Percentiles rank a stretch among this genome's conserved stretches.
Conservation (phyloP, 1,140 invertebrate genomes). For the Nasonia vitripennis region DNA sequence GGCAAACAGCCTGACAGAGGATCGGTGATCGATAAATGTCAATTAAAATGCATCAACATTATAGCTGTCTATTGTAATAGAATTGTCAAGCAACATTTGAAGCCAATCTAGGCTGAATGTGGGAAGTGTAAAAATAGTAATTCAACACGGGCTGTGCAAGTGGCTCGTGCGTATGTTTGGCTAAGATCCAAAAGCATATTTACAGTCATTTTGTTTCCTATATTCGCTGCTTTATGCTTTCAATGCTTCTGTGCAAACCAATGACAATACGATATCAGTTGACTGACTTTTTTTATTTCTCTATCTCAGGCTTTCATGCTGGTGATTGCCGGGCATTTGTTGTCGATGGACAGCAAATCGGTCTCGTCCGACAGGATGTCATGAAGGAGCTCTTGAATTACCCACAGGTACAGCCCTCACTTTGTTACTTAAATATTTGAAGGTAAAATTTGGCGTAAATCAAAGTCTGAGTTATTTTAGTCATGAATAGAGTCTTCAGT, state of each 20-base stretch:
- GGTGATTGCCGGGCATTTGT: slow-evolving; percentile 89
- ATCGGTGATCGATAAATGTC: no score
- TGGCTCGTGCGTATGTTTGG: background rate
- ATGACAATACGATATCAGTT: slow-evolving; percentile 2
- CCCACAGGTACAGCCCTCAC: slow-evolving; percentile 80
- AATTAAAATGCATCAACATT: no score
- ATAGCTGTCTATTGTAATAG: background rate
- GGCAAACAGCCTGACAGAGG: no score
- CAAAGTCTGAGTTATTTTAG: background rate
- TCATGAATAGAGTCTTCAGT: background rate
- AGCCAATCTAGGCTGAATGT: slow-evolving; percentile 27
- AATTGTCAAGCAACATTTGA: slow-evolving; percentile 11
- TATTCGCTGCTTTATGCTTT: background rate
- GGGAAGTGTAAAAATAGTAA: slow-evolving; percentile 51
- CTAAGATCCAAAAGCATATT: slow-evolving; percentile 29
- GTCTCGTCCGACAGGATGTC: slow-evolving; percentile 88
- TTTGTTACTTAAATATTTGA: background rate
- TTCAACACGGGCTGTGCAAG: slow-evolving; percentile 20
- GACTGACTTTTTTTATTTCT: slow-evolving; percentile 7
- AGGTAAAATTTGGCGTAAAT: background rate
- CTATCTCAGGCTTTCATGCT: slow-evolving; percentile 79
- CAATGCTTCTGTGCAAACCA: slow-evolving; percentile 9
- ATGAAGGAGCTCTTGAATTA: slow-evolving; percentile 86
- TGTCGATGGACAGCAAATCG: slow-evolving; percentile 91
- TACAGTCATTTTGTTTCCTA: slow-evolving; percentile 32